Base-by-base conservation (phyloP, 2,113 vertebrate species). In the Leucoraja erinaceus region DNA sequence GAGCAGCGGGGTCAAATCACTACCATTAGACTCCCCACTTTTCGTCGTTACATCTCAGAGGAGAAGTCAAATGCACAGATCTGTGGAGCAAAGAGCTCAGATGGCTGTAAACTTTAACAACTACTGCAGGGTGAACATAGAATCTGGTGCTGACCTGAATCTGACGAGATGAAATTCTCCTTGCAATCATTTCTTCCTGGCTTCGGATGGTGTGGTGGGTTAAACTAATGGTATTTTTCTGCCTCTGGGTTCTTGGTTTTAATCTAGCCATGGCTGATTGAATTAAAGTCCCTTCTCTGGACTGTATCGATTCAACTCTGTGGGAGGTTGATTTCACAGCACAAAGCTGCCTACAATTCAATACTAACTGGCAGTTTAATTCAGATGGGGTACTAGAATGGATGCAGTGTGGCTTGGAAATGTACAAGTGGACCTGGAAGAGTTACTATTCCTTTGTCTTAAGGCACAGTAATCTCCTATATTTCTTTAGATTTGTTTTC, bases 261-360 rank as follows among this genome's bases (percentile, higher is more conserved):
- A 86, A 61, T 88, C 28, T 61, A 88, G 56, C 83, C 5, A 1
- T 5, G 59, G 83, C 59, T 88, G 83, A 88, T 88, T 88, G 59
- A 88, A 88, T 88, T 88, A 88, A 88, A 88, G 59, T n/a, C 83
- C 63, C 83, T 88, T 88, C 83, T 88, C 83, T 88, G 59, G 83
- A 88, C 83, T 18, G 83, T 88, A 88, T 66, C 59, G 63, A 88
- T 88, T 88, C 83, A 88, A 88, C 63, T 88, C 59, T 31, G 61
- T n/a, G 56, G 61, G 83, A 88, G 28, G n/a, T n/a, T 88, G 83
- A 63, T 63, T 88, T 88, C 83, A 88, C 83, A n/a, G 59, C 83
- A 63, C 83, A 63, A 31, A 88, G 63, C 83, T 88, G 83, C 83
- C 83, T 18, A 63, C 63, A 88, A 88, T 88, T 88, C 83, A 88